A percentile compares a stretch with the other conserved stretches of the same genome.
Evolutionary conservation across 2,888 invertebrate genomes (phyloP).

Genomic region (Zele albiditarsus): DNA sequence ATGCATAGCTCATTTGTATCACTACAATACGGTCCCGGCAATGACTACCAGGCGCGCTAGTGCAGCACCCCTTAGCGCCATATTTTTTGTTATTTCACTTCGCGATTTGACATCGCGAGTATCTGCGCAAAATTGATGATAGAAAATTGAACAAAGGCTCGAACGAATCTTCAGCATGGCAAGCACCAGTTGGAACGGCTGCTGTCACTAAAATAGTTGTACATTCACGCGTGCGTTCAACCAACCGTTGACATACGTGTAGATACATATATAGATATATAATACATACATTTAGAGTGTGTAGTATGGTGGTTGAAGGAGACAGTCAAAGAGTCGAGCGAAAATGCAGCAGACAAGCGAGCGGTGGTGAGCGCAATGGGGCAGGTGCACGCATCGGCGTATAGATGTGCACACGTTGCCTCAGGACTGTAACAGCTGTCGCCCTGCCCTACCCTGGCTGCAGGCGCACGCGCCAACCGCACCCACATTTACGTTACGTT

Average conservation of each 20-base stretch:
- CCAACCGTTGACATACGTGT: neutral
- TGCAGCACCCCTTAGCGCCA: neutral
- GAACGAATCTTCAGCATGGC: neutral
- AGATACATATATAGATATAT: constrained; percentile 4
- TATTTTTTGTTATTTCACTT: neutral
- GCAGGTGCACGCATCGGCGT: constrained; percentile 63
- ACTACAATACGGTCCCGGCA: neutral
- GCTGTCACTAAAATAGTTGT: neutral
- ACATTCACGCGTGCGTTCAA: neutral
- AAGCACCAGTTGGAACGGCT: neutral
- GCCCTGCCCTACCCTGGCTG: constrained; percentile 63
- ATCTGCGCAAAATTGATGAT: neutral
- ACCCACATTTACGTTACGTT: constrained; percentile 64
- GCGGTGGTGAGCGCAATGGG: constrained; percentile 48
- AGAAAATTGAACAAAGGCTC: neutral
- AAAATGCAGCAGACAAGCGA: constrained; percentile 44
- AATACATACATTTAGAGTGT: neutral
- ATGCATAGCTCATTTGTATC: neutral
- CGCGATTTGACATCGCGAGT: neutral
- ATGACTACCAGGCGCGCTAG: neutral
- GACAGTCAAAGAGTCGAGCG: constrained; percentile 24
- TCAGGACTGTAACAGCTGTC: constrained; percentile 70
- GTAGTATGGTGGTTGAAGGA: constrained; percentile 4
- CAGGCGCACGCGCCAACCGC: constrained; percentile 66
- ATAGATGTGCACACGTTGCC: constrained; percentile 60